Percentiles rank a stretch among this genome's conserved stretches.
phyloP scores from a whole-genome alignment of 2,113 vertebrate species.

The Planiliza haematocheilus region DNA sequence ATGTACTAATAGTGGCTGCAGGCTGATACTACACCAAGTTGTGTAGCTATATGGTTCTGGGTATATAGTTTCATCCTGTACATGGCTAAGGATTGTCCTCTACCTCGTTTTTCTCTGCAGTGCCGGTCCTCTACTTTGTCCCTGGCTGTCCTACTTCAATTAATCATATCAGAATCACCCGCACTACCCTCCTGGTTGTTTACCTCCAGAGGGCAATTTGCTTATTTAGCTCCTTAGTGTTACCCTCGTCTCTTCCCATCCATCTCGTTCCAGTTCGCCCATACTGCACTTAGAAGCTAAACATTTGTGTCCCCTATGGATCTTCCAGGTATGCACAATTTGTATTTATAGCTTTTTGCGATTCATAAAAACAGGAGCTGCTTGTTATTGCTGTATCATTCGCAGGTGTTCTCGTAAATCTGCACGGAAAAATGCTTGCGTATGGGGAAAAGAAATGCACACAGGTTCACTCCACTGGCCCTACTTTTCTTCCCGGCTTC shows the following conservation, averaged over 20 bases:
- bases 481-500: constrained; percentile 25
- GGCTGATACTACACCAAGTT: constrained; percentile 54
- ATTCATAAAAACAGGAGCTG: constrained; percentile 5
- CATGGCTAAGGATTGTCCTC: constrained; percentile 72
- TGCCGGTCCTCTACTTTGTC: constrained; percentile 69
- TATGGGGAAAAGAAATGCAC: neutral
- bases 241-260: constrained; percentile 52
- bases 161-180: constrained; percentile 79
- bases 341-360: constrained; percentile 33
- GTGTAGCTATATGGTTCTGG: constrained; percentile 54
- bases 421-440: constrained; percentile 15
- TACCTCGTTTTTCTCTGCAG: constrained; percentile 69
- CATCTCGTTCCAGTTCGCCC: constrained; percentile 44
- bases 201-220: constrained; percentile 78
- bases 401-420: constrained; percentile 15
- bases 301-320: neutral
- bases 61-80: constrained; percentile 63
- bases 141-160: constrained; percentile 81
- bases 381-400: constrained; percentile 22
- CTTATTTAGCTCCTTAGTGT: constrained; percentile 71
- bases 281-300: neutral
- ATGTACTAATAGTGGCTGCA: constrained; percentile 60
- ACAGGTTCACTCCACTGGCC: neutral
- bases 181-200: constrained; percentile 60
- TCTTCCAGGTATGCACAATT: constrained; percentile 20